phyloP scores from a whole-genome alignment of 2,797 vertebrate species.

The Brachymystax lenok region DNA sequence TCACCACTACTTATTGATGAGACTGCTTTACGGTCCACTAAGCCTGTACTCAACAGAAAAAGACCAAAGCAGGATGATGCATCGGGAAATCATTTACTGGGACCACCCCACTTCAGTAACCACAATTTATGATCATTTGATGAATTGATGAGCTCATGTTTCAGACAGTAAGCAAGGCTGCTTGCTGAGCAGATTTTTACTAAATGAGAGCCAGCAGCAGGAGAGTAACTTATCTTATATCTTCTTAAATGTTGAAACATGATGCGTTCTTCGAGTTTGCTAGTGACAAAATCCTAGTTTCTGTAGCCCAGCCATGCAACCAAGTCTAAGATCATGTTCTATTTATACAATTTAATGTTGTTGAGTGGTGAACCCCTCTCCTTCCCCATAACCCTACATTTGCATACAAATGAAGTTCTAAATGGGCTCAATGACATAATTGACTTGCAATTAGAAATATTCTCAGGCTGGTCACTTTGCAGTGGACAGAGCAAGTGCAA shows the following conservation, averaged over 20 bases:
- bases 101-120: conserved; percentile 68
- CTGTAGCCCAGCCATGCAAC: neutral
- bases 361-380: conserved; percentile 56
- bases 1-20: conserved; percentile 53
- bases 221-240: conserved; percentile 11
- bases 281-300: neutral
- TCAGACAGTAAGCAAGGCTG: conserved; percentile 14
- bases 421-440: conserved; percentile 87
- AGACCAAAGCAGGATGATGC: conserved; percentile 76
- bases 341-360: conserved; percentile 72
- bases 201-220: conserved; percentile 17
- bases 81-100: conserved; percentile 79
- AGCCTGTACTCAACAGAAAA: conserved; percentile 76
- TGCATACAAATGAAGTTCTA: conserved; percentile 89
- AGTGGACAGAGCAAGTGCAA: conserved; percentile 70
- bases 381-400: conserved; percentile 65
- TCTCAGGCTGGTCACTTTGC: conserved; percentile 82
- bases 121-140: conserved; percentile 64
- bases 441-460: conserved; percentile 87
- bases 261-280: neutral
- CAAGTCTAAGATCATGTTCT: conserved; percentile 46
- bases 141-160: conserved; percentile 66
- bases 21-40: conserved; percentile 70
- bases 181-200: neutral
- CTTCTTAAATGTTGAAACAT: neutral